phyloP scores from a whole-genome alignment of 2,113 vertebrate species.

The Acanthisitta chloris region DNA sequence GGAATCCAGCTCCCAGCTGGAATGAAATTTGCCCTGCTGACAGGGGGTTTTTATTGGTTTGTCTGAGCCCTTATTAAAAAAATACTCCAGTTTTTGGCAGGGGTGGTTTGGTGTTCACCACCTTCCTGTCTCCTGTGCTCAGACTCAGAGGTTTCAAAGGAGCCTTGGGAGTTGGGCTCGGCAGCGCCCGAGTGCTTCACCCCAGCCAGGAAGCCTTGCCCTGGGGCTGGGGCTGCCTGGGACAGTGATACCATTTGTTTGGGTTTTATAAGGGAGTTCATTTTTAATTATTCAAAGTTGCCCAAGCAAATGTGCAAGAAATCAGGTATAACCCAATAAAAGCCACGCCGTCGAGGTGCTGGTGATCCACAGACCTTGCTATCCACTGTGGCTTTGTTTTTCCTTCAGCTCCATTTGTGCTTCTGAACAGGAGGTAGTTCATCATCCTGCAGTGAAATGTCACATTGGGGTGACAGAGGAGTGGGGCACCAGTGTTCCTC shows the following conservation, averaged over 20 bases:
- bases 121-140: background rate
- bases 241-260: background rate
- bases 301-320: background rate
- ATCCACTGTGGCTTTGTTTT: background rate
- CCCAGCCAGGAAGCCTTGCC: background rate
- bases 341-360: background rate
- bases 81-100: background rate
- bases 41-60: constrained; percentile 47
- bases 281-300: background rate
- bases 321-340: constrained; percentile 15
- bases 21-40: constrained; percentile 53
- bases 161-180: background rate
- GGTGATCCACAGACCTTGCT: background rate
- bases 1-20: constrained; percentile 57
- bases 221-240: background rate
- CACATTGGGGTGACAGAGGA: accelerated
- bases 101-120: accelerated
- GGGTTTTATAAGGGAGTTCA: background rate
- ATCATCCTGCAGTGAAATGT: background rate
- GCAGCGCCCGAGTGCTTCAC: background rate
- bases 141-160: background rate
- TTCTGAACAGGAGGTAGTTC: background rate
- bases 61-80: constrained; percentile 61
- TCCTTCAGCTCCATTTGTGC: background rate
- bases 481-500: background rate